Base-by-base conservation (phyloP, 2,888 invertebrate species). In the Gibbula magus region DNA sequence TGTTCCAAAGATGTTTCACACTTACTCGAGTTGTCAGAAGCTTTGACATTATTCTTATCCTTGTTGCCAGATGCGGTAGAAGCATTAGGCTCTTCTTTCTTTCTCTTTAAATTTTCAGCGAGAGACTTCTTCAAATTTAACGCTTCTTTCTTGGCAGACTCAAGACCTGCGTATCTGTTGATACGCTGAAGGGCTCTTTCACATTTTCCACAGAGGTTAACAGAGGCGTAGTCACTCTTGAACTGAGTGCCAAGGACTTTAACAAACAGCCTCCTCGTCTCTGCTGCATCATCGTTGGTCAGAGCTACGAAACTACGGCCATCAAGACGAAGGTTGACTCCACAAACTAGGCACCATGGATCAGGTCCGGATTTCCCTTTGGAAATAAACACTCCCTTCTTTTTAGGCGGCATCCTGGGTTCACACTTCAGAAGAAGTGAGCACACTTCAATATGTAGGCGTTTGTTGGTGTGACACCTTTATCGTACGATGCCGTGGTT, bases 331-430 rank as follows among this genome's bases (percentile, higher is more conserved):
- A 78, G 73, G 56, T 78, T 78, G 70, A 73, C 73, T 10, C 54
- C 73, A 18, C 78, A 78, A 22, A 78, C 54, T 22, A 78, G 74
- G 74, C 78, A 78, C 73, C 78, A 78, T 13, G 73, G 78, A 7
- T 78, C 78, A 3, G 56, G 18, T 8, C 52, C 70, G 3, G 25
- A 10, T 22, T 32, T 22, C 13, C 32, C 32, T 25, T 51, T 39
- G 25, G 61, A 25, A 61, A 61, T 29, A 61, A 61, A 61, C 29
- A 61, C 61, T 25, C 61, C 61, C n/a, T 61, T 61, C 29, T 61
- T 61, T 18, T 25, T 29, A 1, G 61, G 61, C 4, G 61, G 61
- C 61, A 61, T 61, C 13, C 8, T 29, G 25, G 25, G 5, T 45
- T 45, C 45, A 45, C 45, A 13, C 45, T 45, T 45, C 45, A 45